These are phyloP conservation scores for Lasioglossum baleicum DNA, from an alignment of 1,140 invertebrate genomes.

Conservation along the genomic window DNA sequence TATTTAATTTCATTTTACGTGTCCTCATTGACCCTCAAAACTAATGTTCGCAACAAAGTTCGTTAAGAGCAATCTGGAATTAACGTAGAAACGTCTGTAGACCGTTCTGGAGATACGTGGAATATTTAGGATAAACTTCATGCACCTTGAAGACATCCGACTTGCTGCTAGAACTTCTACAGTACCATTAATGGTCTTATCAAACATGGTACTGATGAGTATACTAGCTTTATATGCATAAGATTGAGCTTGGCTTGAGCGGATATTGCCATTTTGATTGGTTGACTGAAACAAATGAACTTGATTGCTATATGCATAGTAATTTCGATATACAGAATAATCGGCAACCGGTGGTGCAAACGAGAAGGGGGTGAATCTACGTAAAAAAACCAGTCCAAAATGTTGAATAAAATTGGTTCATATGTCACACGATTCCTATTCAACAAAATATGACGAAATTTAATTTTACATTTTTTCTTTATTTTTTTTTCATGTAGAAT, in stretches of 20 bases:
- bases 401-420: too few relatives aligned
- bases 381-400: too few relatives aligned
- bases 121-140: constrained; percentile 38
- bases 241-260: neutral
- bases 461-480: too few relatives aligned
- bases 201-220: neutral
- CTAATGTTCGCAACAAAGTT: constrained; percentile 9
- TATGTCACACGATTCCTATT: too few relatives aligned
- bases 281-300: neutral
- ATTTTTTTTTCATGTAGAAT: too few relatives aligned
- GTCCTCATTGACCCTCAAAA: neutral
- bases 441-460: too few relatives aligned
- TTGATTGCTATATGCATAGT: too few relatives aligned
- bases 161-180: constrained; percentile 14
- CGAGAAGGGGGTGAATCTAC: too few relatives aligned
- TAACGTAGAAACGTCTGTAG: constrained; percentile 31
- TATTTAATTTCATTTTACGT: too few relatives aligned
- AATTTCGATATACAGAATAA: too few relatives aligned
- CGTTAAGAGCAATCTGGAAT: constrained; percentile 26
- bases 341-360: too few relatives aligned
- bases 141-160: constrained; percentile 26
- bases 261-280: neutral
- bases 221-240: neutral
- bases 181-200: constrained; percentile 25
- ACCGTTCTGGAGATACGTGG: constrained; percentile 30